Conservation (phyloP, 1,140 invertebrate species). For the Palaemon carinicauda region DNA sequence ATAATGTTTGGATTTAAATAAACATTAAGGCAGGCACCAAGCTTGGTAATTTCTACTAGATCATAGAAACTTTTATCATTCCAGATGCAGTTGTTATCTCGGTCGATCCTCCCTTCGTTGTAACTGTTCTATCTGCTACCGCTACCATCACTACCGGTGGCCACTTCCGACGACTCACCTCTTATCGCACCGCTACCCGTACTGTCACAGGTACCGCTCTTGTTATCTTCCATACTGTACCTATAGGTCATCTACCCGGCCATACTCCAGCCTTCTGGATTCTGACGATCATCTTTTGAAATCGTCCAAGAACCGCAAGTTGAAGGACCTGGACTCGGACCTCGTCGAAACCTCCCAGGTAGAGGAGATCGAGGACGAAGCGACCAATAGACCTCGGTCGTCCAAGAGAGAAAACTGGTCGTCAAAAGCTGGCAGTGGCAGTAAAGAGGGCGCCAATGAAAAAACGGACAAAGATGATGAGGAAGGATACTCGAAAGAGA, state of each 20-base stretch:
- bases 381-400: not conserved
- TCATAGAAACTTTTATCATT: not conserved
- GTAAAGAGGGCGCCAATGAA: too few species aligned
- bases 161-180: not conserved
- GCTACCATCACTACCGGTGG: not conserved
- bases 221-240: not conserved
- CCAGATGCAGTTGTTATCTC: not conserved
- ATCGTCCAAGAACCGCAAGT: not conserved
- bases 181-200: not conserved
- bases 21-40: too few species aligned
- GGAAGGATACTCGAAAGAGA: too few species aligned
- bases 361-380: constrained; percentile 15
- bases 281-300: not conserved
- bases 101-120: constrained; percentile 6
- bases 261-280: not conserved
- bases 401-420: constrained; percentile 12
- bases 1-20: too few species aligned
- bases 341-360: constrained; percentile 27
- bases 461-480: too few species aligned
- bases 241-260: not conserved
- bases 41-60: not conserved
- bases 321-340: not conserved
- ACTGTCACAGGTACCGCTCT: not conserved
- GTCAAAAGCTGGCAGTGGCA: not conserved
- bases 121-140: constrained; percentile 4